A percentile compares a stretch with the other conserved stretches of the same genome.
phyloP scores from a whole-genome alignment of 2,797 vertebrate species.

The Phrynocephalus guinanensis region DNA sequence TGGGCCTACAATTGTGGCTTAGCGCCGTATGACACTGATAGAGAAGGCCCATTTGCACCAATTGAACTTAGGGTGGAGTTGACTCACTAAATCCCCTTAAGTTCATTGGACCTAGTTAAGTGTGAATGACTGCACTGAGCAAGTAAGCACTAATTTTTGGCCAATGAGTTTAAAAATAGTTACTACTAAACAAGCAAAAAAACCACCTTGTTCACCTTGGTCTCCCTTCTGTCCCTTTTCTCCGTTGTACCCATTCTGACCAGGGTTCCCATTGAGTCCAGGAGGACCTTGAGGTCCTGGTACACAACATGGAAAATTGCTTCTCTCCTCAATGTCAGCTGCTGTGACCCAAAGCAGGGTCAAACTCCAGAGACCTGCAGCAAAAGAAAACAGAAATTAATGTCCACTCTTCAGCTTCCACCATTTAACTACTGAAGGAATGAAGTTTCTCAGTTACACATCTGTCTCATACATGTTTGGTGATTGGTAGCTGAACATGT shows the following conservation, averaged over 20 bases:
- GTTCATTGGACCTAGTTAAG: no score
- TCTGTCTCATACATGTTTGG: not conserved
- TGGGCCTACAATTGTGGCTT: no score
- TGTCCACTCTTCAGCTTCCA: not conserved
- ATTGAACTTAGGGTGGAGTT: no score
- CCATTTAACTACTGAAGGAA: not conserved
- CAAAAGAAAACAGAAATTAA: not conserved
- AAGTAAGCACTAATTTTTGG: no score
- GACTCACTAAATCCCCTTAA: no score
- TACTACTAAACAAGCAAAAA: not conserved
- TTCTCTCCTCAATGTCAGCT: not conserved
- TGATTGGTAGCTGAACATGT: not conserved
- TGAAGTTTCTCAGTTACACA: not conserved
- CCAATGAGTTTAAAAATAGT: not conserved
- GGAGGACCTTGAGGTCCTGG: constrained; percentile 7
- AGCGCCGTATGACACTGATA: no score
- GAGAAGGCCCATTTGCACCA: no score
- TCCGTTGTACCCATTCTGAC: constrained; percentile 1
- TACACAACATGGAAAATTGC: not conserved
- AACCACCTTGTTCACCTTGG: not conserved
- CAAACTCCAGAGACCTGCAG: constrained; percentile 4
- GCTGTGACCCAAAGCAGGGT: not conserved
- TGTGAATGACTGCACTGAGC: no score
- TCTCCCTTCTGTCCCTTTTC: not conserved
- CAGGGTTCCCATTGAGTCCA: not conserved